Evolutionary conservation across 2,797 vertebrate genomes (phyloP).

Genomic region (Sibirionetta formosa): DNA sequence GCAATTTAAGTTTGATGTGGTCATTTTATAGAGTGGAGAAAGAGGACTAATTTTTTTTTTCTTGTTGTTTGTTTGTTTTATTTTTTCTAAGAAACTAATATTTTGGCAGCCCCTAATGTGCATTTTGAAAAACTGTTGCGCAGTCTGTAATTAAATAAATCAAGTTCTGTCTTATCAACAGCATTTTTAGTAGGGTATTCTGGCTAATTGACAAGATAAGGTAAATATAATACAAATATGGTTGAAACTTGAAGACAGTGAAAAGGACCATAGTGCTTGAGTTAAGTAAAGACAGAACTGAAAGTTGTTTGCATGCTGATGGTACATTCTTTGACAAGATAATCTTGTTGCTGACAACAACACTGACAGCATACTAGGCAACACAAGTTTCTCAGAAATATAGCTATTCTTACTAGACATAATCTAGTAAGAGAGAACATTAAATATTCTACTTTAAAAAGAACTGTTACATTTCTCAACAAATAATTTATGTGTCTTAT

Average conservation of each 20-base stretch:
- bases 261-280: slow-evolving; percentile 6
- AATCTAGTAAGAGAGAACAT: not conserved
- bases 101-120: not conserved
- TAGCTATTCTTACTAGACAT: not conserved
- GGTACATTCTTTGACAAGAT: not conserved
- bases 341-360: not conserved
- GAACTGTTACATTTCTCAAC: not conserved
- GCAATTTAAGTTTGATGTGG: rapidly evolving
- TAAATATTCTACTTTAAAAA: not conserved
- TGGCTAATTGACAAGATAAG: not conserved
- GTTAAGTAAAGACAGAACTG: slow-evolving; percentile 6
- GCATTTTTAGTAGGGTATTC: not conserved
- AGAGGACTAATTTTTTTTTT: rapidly evolving
- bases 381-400: not conserved
- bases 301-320: slow-evolving; percentile 13
- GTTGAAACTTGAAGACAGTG: not conserved
- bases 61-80: not conserved
- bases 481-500: not conserved
- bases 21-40: not conserved
- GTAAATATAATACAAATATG: not conserved
- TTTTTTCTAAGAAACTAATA: not conserved
- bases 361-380: not conserved
- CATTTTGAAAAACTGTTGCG: not conserved
- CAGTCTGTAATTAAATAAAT: not conserved
- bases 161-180: not conserved